Evolutionary conservation across 30 jellyfish, hydroid and myxozoan genomes (phyloP), one percentile per base, ranked within the genome.

Genomic region (Turritopsis rubra): DNA sequence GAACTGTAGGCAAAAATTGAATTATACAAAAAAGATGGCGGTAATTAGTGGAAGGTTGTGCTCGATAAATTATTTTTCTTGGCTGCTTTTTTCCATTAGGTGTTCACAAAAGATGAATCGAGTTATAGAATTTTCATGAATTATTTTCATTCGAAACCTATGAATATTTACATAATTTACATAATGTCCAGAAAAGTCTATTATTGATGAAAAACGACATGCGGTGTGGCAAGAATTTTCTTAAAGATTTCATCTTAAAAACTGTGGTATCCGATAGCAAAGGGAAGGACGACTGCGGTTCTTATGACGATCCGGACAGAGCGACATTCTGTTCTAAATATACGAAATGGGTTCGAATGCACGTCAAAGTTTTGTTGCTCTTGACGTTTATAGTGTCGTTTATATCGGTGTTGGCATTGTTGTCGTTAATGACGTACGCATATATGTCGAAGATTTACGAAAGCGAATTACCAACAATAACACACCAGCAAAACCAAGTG

Each of bases 291-390:
- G 60, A 41, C 60, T 13, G 30, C 31, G 19, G 21, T 0, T 23
- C 77, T 9, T 68, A 68, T 27, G 77, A 68, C 19, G 77, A 68
- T 19, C 77, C 77, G 9, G 21, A 68, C 77, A 68, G 30, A 68
- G 19, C 77, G 77, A 68, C 77, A 9, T 19, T 68, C 28, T 68
- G 28, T 27, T 68, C 77, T 16, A 68, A 19, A 68, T 68, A 68
- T 22, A 27, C 30, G 30, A 68, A 68, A 17, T 68, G 77, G 77
- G 30, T 68, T 68, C 77, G 77, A n/a, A 68, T 9, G 31, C 77
- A 68, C 77, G 77, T 68, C 28, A 68, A 68, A 68, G 31, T 68
- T 68, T 68, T 68, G 0, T 9, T 68, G 21, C 19, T 68, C 8
- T 17, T 27, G 77, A n/a, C 30, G 30, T 27, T 68, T 68, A 27